Evolutionary conservation across 2,113 vertebrate species (phyloP), one percentile per base, ranked within the genome.

Genomic region (Heteronetta atricapilla): DNA sequence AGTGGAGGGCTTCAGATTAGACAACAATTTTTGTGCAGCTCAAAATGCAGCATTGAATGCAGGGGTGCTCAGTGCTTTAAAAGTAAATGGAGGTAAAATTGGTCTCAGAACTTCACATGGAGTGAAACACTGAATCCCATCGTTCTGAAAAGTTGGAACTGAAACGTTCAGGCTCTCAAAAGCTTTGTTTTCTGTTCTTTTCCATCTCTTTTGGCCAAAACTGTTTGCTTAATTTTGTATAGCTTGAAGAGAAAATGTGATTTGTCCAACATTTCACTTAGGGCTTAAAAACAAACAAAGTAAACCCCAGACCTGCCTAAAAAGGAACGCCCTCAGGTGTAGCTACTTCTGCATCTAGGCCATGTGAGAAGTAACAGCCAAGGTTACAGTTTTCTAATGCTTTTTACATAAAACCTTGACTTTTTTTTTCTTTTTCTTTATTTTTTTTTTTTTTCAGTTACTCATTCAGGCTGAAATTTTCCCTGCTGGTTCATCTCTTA

Each of bases 401-500:
- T 70, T 81, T 80, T 70, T 66, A 1, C 82, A 70, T 55, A 91
- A 91, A 94, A 36, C 23, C 23, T 18, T 31, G 4, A 53, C 18
- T 67, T 70, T 44, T 44, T 48, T 22, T 48, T 48, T 48, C 17
- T 48, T 48, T 46, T 46, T 48, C 21, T 48, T 48, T 48, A 20
- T 46, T 42, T 42, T 42, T 44, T 44, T 48, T 48, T 72, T 67
- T 72, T 86, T 77, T 55, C 18, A 82, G 44, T 91, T 94, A 52
- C 25, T 93, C 59, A 34, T 44, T 14, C 50, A 74, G 22, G 40
- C 82, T 93, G 85, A 88, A 91, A 42, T 86, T 94, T 94, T 95
- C 88, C 68, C 88, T 93, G 86, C 68, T 94, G 72, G 72, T 96
- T 94, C 89, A 89, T 95, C 85, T 94, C 66, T 92, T 91, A 44